These are phyloP conservation scores for Smittia aterrima DNA, from an alignment of 2,888 invertebrate genomes.

Conservation along the genomic window DNA sequence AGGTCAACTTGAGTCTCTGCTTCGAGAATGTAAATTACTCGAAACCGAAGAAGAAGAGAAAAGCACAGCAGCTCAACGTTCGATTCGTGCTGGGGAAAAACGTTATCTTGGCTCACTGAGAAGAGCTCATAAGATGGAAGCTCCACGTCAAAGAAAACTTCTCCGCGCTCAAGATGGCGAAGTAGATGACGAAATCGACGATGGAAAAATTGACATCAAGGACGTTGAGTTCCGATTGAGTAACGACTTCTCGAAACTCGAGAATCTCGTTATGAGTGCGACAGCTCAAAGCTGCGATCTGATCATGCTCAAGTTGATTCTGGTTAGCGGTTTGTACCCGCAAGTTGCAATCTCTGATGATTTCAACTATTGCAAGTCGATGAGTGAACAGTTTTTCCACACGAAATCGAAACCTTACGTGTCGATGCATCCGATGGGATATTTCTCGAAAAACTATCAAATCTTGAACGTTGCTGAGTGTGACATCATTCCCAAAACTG, in stretches of 20 bases:
- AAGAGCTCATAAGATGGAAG: constrained; percentile 68
- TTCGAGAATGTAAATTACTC: constrained; percentile 68
- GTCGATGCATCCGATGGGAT: constrained; percentile 85
- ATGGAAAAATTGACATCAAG: constrained; percentile 66
- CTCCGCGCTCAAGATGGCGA: constrained; percentile 67
- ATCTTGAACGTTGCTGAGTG: constrained; percentile 72
- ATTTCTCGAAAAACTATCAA: constrained; percentile 80
- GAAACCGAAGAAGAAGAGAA: constrained; percentile 57
- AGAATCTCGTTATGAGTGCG: constrained; percentile 63
- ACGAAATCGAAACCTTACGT: constrained; percentile 86
- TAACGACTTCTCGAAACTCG: constrained; percentile 70
- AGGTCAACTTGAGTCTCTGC: constrained; percentile 79
- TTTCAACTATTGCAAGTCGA: constrained; percentile 85
- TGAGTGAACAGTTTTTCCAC: constrained; percentile 78
- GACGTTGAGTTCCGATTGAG: constrained; percentile 85
- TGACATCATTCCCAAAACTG: constrained; percentile 67
- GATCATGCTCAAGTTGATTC: constrained; percentile 71
- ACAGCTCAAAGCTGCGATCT: constrained; percentile 66
- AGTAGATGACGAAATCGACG: constrained; percentile 52
- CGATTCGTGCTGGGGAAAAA: constrained; percentile 83
- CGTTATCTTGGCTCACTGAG: constrained; percentile 81
- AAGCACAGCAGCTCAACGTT: constrained; percentile 71
- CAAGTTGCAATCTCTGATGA: constrained; percentile 94
- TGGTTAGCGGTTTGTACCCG: constrained; percentile 92
- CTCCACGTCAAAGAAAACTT: constrained; percentile 69